These are phyloP conservation scores for Amblyopsis rosae DNA, from an alignment of 2,113 vertebrate genomes.

Conservation along the genomic window DNA sequence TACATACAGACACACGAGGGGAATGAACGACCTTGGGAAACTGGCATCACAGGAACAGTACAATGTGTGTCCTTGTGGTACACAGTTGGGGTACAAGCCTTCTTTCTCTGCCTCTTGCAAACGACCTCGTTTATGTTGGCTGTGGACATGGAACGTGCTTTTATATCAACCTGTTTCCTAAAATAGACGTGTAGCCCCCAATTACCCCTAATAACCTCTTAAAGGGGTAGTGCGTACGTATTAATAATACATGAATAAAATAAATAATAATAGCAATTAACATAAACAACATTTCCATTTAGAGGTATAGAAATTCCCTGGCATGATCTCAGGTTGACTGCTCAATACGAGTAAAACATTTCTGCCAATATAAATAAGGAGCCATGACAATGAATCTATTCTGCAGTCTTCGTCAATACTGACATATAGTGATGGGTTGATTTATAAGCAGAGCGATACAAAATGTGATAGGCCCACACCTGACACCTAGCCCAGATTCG, in stretches of 20 bases:
- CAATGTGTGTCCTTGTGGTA: neutral
- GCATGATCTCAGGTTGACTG: neutral
- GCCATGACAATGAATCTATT: slow-evolving; percentile 30
- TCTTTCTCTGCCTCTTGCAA: neutral
- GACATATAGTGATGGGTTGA: neutral
- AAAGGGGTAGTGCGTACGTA: too few relatives aligned
- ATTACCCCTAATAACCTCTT: too few relatives aligned
- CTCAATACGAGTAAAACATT: slow-evolving; percentile 9
- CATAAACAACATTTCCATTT: too few relatives aligned
- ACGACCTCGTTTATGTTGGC: too few relatives aligned
- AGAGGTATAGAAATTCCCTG: too few relatives aligned
- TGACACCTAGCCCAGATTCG: slow-evolving; percentile 29
- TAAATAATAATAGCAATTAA: too few relatives aligned
- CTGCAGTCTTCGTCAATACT: slow-evolving; percentile 13
- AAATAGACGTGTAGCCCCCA: too few relatives aligned
- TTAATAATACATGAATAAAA: too few relatives aligned
- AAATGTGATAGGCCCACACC: slow-evolving; percentile 5
- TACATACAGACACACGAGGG: neutral
- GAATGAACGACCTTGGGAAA: neutral
- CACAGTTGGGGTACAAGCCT: neutral
- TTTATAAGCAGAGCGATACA: slow-evolving; percentile 6
- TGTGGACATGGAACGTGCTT: too few relatives aligned
- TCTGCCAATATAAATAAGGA: slow-evolving; percentile 42
- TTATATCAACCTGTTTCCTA: too few relatives aligned
- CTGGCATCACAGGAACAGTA: neutral